phyloP scores from a whole-genome alignment of 2,113 vertebrate species.

The Regulus satrapa region DNA sequence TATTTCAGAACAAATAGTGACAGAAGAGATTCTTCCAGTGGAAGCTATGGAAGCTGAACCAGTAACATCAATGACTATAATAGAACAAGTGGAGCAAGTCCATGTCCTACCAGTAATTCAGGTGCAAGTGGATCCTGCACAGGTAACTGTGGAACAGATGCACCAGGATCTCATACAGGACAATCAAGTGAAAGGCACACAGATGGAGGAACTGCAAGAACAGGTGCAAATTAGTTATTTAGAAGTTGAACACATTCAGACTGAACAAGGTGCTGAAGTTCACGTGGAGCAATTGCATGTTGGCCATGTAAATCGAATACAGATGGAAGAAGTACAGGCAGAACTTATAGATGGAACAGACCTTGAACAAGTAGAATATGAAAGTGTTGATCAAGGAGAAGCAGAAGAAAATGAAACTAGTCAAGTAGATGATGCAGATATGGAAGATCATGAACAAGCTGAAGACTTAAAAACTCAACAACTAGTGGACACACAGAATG shows the following conservation, averaged over 20 bases:
- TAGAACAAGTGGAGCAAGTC: constrained; percentile 87
- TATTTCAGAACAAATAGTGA: constrained; percentile 74
- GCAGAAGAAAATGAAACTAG: constrained; percentile 34
- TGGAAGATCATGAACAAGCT: constrained; percentile 30
- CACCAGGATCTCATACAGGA: constrained; percentile 83
- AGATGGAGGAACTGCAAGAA: constrained; percentile 74
- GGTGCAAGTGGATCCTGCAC: constrained; percentile 82
- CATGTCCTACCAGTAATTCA: constrained; percentile 86
- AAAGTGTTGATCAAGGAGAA: constrained; percentile 53
- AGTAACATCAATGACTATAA: constrained; percentile 79
- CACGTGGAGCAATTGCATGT: constrained; percentile 78
- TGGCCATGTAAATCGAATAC: constrained; percentile 75
- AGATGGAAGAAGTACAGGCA: constrained; percentile 79
- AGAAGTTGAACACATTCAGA: constrained; percentile 82
- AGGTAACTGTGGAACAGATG: constrained; percentile 81
- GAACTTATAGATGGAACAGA: constrained; percentile 70
- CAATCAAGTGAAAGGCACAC: constrained; percentile 72
- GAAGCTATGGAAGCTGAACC: constrained; percentile 76
- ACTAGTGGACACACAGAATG: constrained; percentile 12
- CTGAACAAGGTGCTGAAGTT: constrained; percentile 80
- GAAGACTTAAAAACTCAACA: constrained; percentile 58
- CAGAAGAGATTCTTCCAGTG: constrained; percentile 79
- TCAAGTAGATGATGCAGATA: constrained; percentile 16
- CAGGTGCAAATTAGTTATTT: constrained; percentile 81
- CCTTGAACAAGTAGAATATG: constrained; percentile 68